A percentile compares a stretch with the other conserved stretches of the same genome.
phyloP scores from a whole-genome alignment of 2,113 vertebrate genomes.

The Brachyistius frenatus region DNA sequence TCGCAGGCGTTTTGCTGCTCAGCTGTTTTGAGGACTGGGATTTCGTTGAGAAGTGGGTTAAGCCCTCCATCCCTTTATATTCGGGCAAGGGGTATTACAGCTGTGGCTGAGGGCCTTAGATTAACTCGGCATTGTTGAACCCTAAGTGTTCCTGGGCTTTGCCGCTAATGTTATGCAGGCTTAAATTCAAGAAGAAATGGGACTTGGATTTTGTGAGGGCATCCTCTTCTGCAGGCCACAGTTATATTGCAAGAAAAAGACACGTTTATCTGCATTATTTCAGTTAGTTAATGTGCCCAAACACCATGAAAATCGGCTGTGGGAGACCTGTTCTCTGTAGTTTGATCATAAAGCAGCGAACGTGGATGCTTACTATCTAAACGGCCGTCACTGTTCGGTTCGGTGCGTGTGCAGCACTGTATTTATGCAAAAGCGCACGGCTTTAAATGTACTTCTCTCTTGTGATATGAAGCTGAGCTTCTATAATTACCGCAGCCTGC shows the following conservation, averaged over 20 bases:
- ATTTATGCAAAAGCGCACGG: constrained; percentile 39
- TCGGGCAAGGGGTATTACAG: constrained; percentile 59
- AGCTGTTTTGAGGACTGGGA: constrained; percentile 51
- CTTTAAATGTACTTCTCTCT: constrained; percentile 67
- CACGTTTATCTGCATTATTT: constrained; percentile 8
- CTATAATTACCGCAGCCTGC: constrained; percentile 84
- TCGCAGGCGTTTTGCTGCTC: constrained; percentile 42
- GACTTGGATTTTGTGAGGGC: background rate
- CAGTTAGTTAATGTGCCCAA: background rate
- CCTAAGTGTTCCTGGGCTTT: constrained; percentile 26
- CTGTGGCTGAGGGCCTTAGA: constrained; percentile 32
- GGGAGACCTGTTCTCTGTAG: background rate
- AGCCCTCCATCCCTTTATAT: constrained; percentile 59
- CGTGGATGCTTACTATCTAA: background rate
- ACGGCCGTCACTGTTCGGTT: background rate
- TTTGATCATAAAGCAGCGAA: background rate
- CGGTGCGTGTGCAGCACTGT: constrained; percentile 18
- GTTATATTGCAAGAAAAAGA: background rate
- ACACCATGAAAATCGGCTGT: background rate
- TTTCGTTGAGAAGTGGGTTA: constrained; percentile 71
- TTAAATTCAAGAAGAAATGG: constrained; percentile 11
- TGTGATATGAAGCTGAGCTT: constrained; percentile 69
- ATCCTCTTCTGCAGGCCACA: background rate
- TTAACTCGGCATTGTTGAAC: constrained; percentile 52
- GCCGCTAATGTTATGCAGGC: constrained; percentile 19